Percentiles rank a stretch among this genome's conserved stretches.
These are phyloP conservation scores for Sciaenops ocellatus DNA, from an alignment of 2,797 vertebrate genomes.

Conservation along the genomic window DNA sequence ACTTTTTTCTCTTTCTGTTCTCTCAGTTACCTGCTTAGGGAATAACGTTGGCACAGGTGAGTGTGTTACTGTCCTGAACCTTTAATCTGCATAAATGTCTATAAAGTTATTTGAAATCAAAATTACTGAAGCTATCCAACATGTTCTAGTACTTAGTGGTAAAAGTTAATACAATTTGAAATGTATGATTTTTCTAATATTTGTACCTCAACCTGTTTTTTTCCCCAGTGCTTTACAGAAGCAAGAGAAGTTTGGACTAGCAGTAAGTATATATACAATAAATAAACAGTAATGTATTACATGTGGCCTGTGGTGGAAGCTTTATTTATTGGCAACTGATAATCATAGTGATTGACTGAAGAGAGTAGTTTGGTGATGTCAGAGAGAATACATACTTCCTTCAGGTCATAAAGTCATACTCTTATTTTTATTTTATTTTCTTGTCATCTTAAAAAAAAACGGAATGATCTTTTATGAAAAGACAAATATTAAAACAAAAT, in stretches of 20 bases:
- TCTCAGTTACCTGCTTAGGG: conserved; percentile 91
- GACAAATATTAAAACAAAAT: too few relatives aligned
- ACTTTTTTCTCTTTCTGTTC: conserved; percentile 20
- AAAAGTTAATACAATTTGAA: not conserved
- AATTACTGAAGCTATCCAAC: not conserved
- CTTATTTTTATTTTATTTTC: not conserved
- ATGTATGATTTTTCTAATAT: conserved; percentile 9
- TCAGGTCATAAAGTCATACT: not conserved
- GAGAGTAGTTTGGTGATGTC: not conserved
- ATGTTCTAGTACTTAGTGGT: not conserved
- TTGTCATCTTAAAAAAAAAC: not conserved
- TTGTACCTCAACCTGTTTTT: conserved; percentile 35
- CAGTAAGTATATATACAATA: conserved; percentile 45
- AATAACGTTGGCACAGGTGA: conserved; percentile 89
- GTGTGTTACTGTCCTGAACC: conserved; percentile 4
- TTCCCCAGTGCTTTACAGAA: conserved; percentile 91
- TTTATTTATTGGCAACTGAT: too few relatives aligned
- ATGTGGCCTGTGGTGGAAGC: too few relatives aligned
- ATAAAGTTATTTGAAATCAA: not conserved
- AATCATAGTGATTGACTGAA: not conserved
- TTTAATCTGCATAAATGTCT: not conserved
- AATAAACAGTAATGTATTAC: not conserved
- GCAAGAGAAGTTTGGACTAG: conserved; percentile 89
- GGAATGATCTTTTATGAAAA: too few relatives aligned
- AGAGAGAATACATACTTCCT: not conserved